Base-by-base conservation (phyloP, 1,140 invertebrate genomes). In the Aphidius gifuensis region DNA sequence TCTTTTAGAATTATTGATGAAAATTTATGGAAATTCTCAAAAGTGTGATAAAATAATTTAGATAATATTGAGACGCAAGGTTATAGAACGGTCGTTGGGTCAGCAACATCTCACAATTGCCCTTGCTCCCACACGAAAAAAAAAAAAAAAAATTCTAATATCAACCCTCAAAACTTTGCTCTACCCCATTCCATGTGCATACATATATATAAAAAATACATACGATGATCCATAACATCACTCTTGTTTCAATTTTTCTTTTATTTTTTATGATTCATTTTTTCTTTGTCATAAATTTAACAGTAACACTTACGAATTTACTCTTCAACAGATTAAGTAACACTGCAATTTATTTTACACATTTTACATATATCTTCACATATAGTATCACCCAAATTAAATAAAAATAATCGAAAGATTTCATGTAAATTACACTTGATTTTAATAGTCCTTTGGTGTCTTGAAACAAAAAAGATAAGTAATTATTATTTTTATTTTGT, bases 61-160 rank as follows among this genome's bases (percentile, higher is more conserved):
- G 70, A 67, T 71, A 48, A 66, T 69, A 68, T 68, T 58, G 45
- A 49, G 45, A 58, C 43, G 68, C 73, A 79, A 79, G 76, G 75
- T 79, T 78, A 79, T 67, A 79, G 16, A 16, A 71, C 74, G 77
- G 75, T 78, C 77, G 77, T 77, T 73, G 71, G 76, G 77, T 78
- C 77, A 78, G 77, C 76, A 78, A 79, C 77, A 74, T 74, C 23
- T 4, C 75, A 79, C 68, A 74, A 71, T 71, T 71, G 74, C 64
- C 63, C 67, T 71, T 69, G 70, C 69, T 69, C 58, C 64, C 48
- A 56, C 49, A 58, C 61, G 16, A 16, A 16, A 57, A 43, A 49
- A 21, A 21, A 49, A 21, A 21, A 11, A 9, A 39, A 23, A 45
- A 47, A 45, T 66, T 60, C 61, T 60, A 42, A 47, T 63, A 48